Evolutionary conservation across 2,888 invertebrate genomes (phyloP), one percentile per base, ranked within the genome.

Genomic region (Drosophila nigritarsus): DNA sequence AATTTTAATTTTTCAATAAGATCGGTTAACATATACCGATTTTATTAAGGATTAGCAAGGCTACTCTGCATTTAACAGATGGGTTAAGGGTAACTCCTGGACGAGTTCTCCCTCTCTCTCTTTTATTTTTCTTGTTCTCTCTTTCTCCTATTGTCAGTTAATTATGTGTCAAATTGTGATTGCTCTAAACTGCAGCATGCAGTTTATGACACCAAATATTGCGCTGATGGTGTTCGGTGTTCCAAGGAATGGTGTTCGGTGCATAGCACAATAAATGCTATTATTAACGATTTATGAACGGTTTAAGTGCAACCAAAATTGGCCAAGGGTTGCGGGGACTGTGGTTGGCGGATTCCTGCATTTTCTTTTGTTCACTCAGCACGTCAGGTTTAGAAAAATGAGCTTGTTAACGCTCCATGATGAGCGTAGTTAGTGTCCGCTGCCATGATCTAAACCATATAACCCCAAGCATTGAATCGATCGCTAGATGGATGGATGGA

Each of bases 351-450:
- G 73, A 62, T 63, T 68, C 29, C 20, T 3, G 32, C 49, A 29
- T 49, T 20, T 60, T 40, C 29, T 60, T 24, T 18, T 67, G 81
- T 73, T 73, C 85, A 75, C 75, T 84, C 78, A 75, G 74, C 76
- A 79, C 82, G 88, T 88, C 90, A 88, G 82, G 82, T 83, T 86
- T 82, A 85, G 87, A 90, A 88, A 90, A 90, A 90, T 90, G 84
- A 90, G 91, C 91, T 90, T 90, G 90, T 91, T 90, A 90, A 90
- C 90, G 91, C 90, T 90, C 78, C 78, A 88, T 90, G 90, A 90
- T 90, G 90, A 90, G 90, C 75, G 79, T 75, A 88, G 90, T 90
- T 90, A 90, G 86, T 88, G 91, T 90, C 90, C 80, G 88, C 65
- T 79, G 80, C 80, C 78, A 80, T 85, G 85, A 85, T 83, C 83